Percentiles rank a stretch among this genome's conserved stretches.
These are phyloP conservation scores for Drosophila lowei DNA, from an alignment of 1,140 invertebrate genomes.

Conservation along the genomic window DNA sequence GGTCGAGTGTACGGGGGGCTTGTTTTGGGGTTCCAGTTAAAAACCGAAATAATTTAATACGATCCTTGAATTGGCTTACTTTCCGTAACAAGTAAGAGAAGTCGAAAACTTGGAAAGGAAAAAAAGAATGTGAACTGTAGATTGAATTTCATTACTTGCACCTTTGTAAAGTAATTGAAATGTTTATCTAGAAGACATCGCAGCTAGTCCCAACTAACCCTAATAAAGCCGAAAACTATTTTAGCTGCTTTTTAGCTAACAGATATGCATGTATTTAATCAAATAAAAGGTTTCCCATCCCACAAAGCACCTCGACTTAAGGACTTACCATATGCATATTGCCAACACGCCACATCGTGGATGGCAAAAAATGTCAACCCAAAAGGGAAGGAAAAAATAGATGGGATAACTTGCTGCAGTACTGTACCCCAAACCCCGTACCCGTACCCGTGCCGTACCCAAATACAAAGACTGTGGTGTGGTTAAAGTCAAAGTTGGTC, in stretches of 20 bases:
- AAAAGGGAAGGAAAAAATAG: conserved; percentile 42
- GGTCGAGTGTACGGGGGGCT: too few relatives aligned
- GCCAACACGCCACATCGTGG: conserved; percentile 42
- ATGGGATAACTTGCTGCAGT: conserved; percentile 49
- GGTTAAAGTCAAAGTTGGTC: conserved; percentile 48
- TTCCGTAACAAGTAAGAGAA: too few relatives aligned
- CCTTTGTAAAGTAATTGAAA: conserved; percentile 24
- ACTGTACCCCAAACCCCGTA: too few relatives aligned
- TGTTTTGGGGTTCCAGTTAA: too few relatives aligned
- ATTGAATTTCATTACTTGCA: too few relatives aligned
- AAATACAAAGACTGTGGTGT: conserved; percentile 5
- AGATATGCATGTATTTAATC: conserved; percentile 28
- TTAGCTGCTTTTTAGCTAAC: conserved; percentile 36
- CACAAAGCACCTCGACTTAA: conserved; percentile 26
- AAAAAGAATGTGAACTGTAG: too few relatives aligned
- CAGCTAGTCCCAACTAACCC: conserved; percentile 10
- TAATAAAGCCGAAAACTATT: conserved; percentile 43
- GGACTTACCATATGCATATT: conserved; percentile 52
- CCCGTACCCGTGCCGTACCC: too few relatives aligned
- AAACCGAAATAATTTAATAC: too few relatives aligned
- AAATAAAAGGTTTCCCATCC: conserved; percentile 35
- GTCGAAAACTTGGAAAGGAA: too few relatives aligned
- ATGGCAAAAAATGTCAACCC: conserved; percentile 36
- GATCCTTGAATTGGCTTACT: too few relatives aligned
- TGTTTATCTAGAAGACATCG: not conserved